A percentile compares a stretch with the other conserved stretches of the same genome.
Evolutionary conservation across 2,888 invertebrate species (phyloP).

Genomic region (Dryomyza anilis): DNA sequence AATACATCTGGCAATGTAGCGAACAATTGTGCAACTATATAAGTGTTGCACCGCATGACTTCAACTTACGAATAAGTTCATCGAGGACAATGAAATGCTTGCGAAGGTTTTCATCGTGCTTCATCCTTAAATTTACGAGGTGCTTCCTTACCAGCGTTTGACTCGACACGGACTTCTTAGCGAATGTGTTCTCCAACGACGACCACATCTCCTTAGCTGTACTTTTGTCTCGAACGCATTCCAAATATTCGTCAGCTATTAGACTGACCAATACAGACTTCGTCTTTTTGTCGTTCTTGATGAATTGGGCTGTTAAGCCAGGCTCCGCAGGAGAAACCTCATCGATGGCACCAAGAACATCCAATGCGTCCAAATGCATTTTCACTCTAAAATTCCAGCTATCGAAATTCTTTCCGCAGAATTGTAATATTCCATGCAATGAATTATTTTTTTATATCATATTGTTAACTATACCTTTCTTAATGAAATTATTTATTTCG

Average conservation of each 20-base stretch:
- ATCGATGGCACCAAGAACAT: not conserved
- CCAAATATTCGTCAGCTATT: slow-evolving; percentile 24
- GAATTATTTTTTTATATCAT: too few species aligned
- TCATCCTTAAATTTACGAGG: slow-evolving; percentile 8
- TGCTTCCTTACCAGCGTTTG: slow-evolving; percentile 19
- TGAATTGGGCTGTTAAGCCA: not conserved
- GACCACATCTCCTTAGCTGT: slow-evolving; percentile 20
- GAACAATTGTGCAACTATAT: not conserved
- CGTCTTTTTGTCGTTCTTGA: too few species aligned
- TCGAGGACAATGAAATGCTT: slow-evolving; percentile 21
- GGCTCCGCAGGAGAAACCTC: not conserved
- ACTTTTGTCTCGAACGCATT: slow-evolving; percentile 16
- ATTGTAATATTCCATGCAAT: too few species aligned
- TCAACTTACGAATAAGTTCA: not conserved
- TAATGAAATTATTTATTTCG: too few species aligned
- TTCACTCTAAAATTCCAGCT: not conserved
- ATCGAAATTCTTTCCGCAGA: not conserved
- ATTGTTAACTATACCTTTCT: too few species aligned
- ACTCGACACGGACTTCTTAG: too few species aligned
- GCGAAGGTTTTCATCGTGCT: not conserved
- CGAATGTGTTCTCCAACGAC: too few species aligned
- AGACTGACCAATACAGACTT: too few species aligned
- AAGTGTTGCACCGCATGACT: not conserved
- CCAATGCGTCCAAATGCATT: slow-evolving; percentile 4
- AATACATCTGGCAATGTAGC: not conserved